Base-by-base conservation (phyloP, 2,888 invertebrate species). In the Eupithecia pulchellata region DNA sequence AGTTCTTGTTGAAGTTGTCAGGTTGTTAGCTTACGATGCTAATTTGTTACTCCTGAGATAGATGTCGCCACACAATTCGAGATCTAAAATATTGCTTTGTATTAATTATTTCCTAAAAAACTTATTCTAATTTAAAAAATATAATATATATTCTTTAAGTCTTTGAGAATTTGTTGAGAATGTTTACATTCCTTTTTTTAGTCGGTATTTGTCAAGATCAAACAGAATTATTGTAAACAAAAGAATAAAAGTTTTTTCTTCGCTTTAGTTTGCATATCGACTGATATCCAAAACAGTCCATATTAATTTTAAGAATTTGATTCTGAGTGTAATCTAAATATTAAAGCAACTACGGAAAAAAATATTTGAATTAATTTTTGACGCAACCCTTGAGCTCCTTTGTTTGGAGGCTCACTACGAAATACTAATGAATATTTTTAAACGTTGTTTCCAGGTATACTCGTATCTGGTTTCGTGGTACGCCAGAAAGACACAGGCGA, bases 391-490 rank as follows among this genome's bases (percentile, higher is more conserved):
- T n/a, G n/a, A n/a, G n/a, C n/a, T n/a, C n/a, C n/a, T 36, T 36
- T 36, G 4, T 36, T 36, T 36, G 17, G 4, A 13, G 14, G 4
- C 36, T 17, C 4, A 17, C 36, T 36, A 17, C 17, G 2, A 17
- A 36, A 20, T 30, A 36, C 20, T 8, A 34, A 47, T 61, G 14
- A 20, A 25, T 60, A 20, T 27, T 52, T 32, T 27, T 20, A 27
- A 55, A 20, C 17, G 30, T 30, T 27, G 5, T 25, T 61, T 71
- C 5, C 89, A 97, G 97, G 97, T 1, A 96, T 95, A 86, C 96
- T 97, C 0, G 98, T 99, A 0, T 95, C 97, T 0, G 99, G 98
- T 0, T 99, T 97, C 90, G 95, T 95, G 69, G 96, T 98, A 1
- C 95, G 95, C 4, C 90, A 95, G 69, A 90, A 95, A 0, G 84